Evolutionary conservation across 1,140 invertebrate species (phyloP).

Genomic region (Achatina immaculata): DNA sequence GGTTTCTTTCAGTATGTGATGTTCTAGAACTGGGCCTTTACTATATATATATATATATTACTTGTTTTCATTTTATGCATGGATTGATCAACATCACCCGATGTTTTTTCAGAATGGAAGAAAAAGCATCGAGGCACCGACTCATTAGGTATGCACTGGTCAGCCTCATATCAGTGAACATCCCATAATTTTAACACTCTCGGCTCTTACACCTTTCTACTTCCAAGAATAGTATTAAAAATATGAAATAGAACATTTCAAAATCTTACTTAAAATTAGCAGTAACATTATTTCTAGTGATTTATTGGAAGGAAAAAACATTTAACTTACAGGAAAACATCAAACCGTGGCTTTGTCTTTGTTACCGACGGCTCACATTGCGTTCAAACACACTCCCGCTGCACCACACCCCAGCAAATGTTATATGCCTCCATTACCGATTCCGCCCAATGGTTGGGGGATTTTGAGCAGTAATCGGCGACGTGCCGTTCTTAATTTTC

Average conservation of each 20-base stretch:
- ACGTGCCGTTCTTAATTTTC: slow-evolving; percentile 43
- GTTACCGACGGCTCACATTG: slow-evolving; percentile 43
- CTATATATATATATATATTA: too few relatives aligned
- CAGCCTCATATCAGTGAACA: slow-evolving; percentile 48
- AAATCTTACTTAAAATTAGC: too few relatives aligned
- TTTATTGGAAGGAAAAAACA: too few relatives aligned
- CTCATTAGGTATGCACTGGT: slow-evolving; percentile 55
- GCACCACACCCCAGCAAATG: slow-evolving; percentile 48
- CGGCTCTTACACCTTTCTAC: slow-evolving; percentile 51
- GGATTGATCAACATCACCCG: too few relatives aligned
- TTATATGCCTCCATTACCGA: slow-evolving; percentile 42
- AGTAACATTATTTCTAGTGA: too few relatives aligned
- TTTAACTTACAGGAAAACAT: too few relatives aligned
- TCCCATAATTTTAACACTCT: slow-evolving; percentile 53
- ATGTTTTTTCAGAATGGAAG: slow-evolving; percentile 29
- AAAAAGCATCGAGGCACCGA: slow-evolving; percentile 40
- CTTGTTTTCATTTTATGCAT: too few relatives aligned
- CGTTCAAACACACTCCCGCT: slow-evolving; percentile 44
- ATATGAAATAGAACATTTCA: too few relatives aligned
- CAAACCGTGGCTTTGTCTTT: too few relatives aligned
- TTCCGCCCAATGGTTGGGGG: slow-evolving; percentile 40
- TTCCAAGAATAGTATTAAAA: too few relatives aligned
- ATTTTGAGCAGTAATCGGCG: slow-evolving; percentile 44
- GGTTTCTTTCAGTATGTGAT: not conserved
- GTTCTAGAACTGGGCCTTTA: slow-evolving; percentile 10